A percentile compares a stretch with the other conserved stretches of the same genome.
Evolutionary conservation across 2,888 invertebrate genomes (phyloP).

Genomic region (Linnaemya tessellans): DNA sequence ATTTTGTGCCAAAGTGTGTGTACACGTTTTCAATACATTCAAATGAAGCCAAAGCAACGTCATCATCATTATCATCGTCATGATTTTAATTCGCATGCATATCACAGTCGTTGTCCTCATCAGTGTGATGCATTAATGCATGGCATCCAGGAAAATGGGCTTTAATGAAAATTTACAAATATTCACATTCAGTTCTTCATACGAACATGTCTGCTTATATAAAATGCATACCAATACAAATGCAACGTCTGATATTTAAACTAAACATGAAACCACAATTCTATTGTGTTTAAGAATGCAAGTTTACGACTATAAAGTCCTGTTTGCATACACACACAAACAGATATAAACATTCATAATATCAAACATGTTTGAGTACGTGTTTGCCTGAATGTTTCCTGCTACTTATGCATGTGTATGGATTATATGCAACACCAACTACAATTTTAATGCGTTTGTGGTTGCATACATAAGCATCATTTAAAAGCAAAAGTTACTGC

Average conservation of each 20-base stretch:
- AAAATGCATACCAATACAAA: not conserved
- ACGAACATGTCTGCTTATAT: not conserved
- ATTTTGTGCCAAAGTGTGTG: constrained; percentile 11
- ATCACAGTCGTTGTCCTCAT: constrained; percentile 48
- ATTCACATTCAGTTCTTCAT: constrained; percentile 1
- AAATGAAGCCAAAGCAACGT: constrained; percentile 17
- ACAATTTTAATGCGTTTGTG: constrained; percentile 51
- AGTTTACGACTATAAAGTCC: constrained; percentile 33
- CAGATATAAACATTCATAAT: not conserved
- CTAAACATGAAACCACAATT: constrained; percentile 53
- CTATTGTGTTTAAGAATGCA: constrained; percentile 51
- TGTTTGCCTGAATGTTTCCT: constrained; percentile 6
- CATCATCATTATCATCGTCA: constrained; percentile 10
- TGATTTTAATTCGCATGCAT: not conserved
- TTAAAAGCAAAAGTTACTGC: constrained; percentile 64
- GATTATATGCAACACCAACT: constrained; percentile 4
- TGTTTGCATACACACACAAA: constrained; percentile 13
- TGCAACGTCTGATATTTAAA: constrained; percentile 17
- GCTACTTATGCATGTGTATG: constrained; percentile 7
- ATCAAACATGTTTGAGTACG: not conserved
- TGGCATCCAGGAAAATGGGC: constrained; percentile 35
- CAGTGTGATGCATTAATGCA: constrained; percentile 40
- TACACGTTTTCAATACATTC: constrained; percentile 34
- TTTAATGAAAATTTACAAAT: constrained; percentile 48
- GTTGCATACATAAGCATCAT: constrained; percentile 58